These are phyloP conservation scores for Xenopus petersii DNA, from an alignment of 2,797 vertebrate species.

Conservation along the genomic window DNA sequence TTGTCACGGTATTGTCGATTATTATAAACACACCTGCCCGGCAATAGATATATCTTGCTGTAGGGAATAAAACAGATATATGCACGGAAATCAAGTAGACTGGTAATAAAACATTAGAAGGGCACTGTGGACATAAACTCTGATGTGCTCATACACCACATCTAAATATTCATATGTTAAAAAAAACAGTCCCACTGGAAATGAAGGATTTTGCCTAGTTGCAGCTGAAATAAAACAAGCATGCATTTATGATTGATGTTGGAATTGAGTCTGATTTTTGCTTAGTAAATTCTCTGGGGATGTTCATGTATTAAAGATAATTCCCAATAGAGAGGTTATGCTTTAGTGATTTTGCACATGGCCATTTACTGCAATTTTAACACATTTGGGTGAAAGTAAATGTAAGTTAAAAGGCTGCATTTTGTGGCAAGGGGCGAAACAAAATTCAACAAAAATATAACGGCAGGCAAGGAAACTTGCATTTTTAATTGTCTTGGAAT, in stretches of 20 bases:
- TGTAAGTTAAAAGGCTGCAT: neutral
- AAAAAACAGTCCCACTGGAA: neutral
- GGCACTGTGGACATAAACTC: too few species aligned
- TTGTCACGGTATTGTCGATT: too few species aligned
- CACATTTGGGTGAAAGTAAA: neutral
- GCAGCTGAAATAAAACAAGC: neutral
- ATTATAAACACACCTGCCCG: too few species aligned
- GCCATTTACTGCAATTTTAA: neutral
- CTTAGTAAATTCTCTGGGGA: neutral
- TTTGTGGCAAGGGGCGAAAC: neutral
- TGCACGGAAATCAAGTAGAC: too few species aligned
- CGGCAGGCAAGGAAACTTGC: too few species aligned
- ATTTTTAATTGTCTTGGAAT: too few species aligned
- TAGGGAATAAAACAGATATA: too few species aligned
- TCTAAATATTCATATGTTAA: neutral
- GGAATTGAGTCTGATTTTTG: neutral
- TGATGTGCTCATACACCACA: neutral
- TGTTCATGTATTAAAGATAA: neutral
- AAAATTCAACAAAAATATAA: too few species aligned
- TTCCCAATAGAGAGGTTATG: neutral
- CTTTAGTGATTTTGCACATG: too few species aligned
- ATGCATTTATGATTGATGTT: slow-evolving; percentile 3
- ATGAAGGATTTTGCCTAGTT: neutral
- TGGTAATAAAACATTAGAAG: too few species aligned
- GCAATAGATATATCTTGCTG: too few species aligned